A percentile compares a stretch with the other conserved stretches of the same genome.
phyloP scores from a whole-genome alignment of 1,140 invertebrate species.

The Bombyx mori region DNA sequence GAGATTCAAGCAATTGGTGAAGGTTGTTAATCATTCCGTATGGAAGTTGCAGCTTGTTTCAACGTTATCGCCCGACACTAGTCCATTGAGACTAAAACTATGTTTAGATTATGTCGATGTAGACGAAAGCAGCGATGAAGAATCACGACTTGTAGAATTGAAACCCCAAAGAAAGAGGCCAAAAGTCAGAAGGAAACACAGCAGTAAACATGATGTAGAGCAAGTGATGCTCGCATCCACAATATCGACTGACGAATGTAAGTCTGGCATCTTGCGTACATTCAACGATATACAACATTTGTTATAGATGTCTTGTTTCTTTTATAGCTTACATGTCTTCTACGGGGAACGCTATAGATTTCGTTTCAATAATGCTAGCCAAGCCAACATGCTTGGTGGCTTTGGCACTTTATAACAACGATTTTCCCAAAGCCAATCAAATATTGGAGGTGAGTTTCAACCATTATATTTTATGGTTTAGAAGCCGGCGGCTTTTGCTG shows the following conservation, averaged over 20 bases:
- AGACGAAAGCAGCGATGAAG: conserved; percentile 60
- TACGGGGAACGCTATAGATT: conserved; percentile 50
- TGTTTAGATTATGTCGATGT: conserved; percentile 64
- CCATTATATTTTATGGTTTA: too few relatives aligned
- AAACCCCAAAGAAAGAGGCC: conserved; percentile 47
- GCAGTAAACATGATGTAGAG: conserved; percentile 49
- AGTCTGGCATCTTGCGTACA: conserved; percentile 5
- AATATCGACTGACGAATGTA: conserved; percentile 53
- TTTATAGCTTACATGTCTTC: conserved; percentile 33
- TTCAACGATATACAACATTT: neutral
- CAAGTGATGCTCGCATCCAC: conserved; percentile 56
- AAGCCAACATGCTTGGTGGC: conserved; percentile 61
- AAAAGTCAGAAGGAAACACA: conserved; percentile 45
- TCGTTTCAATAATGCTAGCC: conserved; percentile 65
- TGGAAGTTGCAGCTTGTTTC: conserved; percentile 66
- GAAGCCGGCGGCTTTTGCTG: too few relatives aligned
- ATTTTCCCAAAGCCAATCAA: conserved; percentile 65
- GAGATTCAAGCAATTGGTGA: conserved; percentile 44
- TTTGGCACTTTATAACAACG: conserved; percentile 60
- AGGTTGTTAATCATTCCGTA: conserved; percentile 60
- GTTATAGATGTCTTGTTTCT: conserved; percentile 4
- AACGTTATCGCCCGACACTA: conserved; percentile 54
- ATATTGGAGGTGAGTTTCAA: conserved; percentile 59
- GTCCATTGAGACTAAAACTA: conserved; percentile 45
- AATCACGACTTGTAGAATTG: conserved; percentile 39